Conservation (phyloP, 1,140 invertebrate genomes). For the Conus ventricosus region DNA sequence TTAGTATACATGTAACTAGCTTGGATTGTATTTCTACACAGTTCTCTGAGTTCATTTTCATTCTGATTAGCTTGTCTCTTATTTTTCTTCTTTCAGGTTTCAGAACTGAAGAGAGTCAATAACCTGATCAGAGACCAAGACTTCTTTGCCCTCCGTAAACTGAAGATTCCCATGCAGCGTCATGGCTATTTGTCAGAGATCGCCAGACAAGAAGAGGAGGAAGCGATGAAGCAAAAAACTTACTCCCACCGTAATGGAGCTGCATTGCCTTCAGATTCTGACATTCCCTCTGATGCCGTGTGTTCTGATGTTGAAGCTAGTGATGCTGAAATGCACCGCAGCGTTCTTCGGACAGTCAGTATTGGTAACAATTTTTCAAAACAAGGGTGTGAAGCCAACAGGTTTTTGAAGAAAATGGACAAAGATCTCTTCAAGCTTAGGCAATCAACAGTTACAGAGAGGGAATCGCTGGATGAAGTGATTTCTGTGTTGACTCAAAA, state of each 20-base stretch:
- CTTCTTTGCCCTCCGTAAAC: slow-evolving; percentile 62
- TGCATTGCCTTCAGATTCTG: background rate
- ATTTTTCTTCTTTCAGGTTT: slow-evolving; percentile 55
- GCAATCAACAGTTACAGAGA: slow-evolving; percentile 46
- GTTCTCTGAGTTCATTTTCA: too few species aligned
- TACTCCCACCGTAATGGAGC: slow-evolving; percentile 3
- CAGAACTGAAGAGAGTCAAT: slow-evolving; percentile 68
- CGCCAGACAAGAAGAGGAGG: slow-evolving; percentile 23
- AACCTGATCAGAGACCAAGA: slow-evolving; percentile 70
- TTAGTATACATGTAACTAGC: too few species aligned
- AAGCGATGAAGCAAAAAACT: background rate
- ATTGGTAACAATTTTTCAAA: slow-evolving; percentile 58
- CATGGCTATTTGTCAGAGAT: slow-evolving; percentile 61
- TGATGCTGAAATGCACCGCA: slow-evolving; percentile 62
- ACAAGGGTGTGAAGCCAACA: slow-evolving; percentile 59
- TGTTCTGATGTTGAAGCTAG: slow-evolving; percentile 51
- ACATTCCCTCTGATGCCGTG: background rate
- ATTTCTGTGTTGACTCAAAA: slow-evolving; percentile 64
- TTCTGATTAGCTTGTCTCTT: too few species aligned
- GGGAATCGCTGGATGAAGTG: slow-evolving; percentile 64
- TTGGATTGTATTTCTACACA: too few species aligned
- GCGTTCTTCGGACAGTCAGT: slow-evolving; percentile 65
- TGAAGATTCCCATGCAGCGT: slow-evolving; percentile 67
- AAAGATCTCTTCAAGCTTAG: slow-evolving; percentile 63
- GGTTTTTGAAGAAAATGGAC: slow-evolving; percentile 68